Conservation (phyloP, 2,888 invertebrate genomes). For the Petrophora chlorosata region DNA sequence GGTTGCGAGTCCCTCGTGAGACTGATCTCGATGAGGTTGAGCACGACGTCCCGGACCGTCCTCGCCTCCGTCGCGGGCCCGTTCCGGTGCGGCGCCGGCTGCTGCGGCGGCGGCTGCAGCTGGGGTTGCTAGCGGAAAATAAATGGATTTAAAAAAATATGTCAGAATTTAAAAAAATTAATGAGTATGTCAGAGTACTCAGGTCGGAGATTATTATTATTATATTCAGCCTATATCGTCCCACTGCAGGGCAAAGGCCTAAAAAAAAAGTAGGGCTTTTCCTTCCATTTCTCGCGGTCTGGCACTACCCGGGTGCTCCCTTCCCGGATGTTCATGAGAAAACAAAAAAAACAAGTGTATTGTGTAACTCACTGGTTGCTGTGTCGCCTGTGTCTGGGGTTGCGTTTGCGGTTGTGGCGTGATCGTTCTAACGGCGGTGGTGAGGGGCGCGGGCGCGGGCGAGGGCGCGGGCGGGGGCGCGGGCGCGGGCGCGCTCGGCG, state of each 20-base stretch:
- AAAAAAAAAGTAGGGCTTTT: too few relatives aligned
- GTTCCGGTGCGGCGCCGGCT: slow-evolving; percentile 42
- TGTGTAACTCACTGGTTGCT: too few relatives aligned
- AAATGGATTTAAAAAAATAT: too few relatives aligned
- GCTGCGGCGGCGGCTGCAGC: slow-evolving; percentile 3
- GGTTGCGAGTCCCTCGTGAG: slow-evolving; percentile 86
- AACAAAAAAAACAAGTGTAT: too few relatives aligned
- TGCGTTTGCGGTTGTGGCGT: slow-evolving; percentile 1
- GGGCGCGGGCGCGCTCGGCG: slow-evolving; percentile 58
- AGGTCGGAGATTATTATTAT: too few relatives aligned
- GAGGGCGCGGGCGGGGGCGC: slow-evolving; percentile 59
- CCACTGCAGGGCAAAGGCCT: too few relatives aligned
- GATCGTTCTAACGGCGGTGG: slow-evolving; percentile 4
- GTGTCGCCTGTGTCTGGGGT: slow-evolving; percentile 11
- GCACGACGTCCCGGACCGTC: slow-evolving; percentile 92
- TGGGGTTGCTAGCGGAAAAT: background rate
- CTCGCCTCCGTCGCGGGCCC: slow-evolving; percentile 76
- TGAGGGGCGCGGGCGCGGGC: background rate
- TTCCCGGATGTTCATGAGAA: too few relatives aligned
- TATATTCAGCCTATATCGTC: too few relatives aligned
- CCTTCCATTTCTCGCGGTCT: too few relatives aligned
- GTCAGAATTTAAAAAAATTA: too few relatives aligned
- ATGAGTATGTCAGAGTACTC: too few relatives aligned
- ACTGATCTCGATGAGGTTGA: slow-evolving; percentile 92
- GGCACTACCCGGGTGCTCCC: too few relatives aligned